Base-by-base conservation (phyloP, 2,888 invertebrate species). In the Hoplodrina blanda region DNA sequence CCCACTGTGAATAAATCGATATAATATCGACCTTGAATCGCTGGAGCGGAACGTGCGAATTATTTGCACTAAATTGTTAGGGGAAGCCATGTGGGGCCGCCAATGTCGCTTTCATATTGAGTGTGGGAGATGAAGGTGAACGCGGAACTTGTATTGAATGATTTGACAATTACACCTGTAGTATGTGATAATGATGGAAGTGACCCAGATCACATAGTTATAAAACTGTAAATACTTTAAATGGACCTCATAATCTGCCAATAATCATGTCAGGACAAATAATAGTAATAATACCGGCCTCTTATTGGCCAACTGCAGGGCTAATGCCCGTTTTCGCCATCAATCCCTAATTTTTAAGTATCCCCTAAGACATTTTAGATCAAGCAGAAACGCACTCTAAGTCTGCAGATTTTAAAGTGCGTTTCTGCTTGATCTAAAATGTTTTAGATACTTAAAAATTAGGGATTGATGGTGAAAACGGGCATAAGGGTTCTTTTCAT, bases 1-100 rank as follows among this genome's bases (percentile, higher is more conserved):
- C 91, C 90, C 82, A 85, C 70, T 67, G 82, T 76, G 75, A 78
- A 81, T 76, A 85, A 91, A 93, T 93, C 92, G 84, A 93, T 92
- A 88, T 84, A 85, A 87, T 85, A 87, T 87, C 89, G 91, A 93
- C 94, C 94, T 94, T 94, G 94, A 91, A 90, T 88, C 88, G 87
- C 87, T 88, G 88, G 77, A 84, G 88, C 89, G 91, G 91, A 91
- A 90, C 86, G 84, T 85, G 89, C 87, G 80, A 90, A 90, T 91
- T 90, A 91, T 92, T 91, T 86, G 87, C 88, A 86, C 85, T 85
- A 83, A 85, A 85, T 86, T 77, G 73, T 79, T 80, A 79, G 78
- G 83, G 85, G 85, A 84, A 84, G 62, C 65, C 66, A 65, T 80
- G 62, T 69, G 78, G 80, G 80, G 79, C 73, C 79, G 73, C 37